Conservation (phyloP, 1,140 invertebrate genomes). For the Leptestheria dahalacensis region DNA sequence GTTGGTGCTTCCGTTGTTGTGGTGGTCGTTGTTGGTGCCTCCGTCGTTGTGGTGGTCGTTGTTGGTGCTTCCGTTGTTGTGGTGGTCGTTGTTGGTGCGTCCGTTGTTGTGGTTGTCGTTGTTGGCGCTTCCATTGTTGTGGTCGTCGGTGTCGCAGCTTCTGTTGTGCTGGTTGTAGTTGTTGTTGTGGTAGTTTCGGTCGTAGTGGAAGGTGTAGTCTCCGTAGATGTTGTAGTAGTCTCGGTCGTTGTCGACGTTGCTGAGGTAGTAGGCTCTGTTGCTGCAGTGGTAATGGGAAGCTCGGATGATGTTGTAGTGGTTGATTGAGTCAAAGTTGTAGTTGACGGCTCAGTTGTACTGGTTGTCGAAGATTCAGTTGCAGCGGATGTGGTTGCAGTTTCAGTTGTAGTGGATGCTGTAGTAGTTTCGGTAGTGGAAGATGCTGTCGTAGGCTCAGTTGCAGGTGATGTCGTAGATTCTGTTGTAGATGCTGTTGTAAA, state of each 20-base stretch:
- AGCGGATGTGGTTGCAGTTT: background rate
- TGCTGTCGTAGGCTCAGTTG: background rate
- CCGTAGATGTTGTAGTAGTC: background rate
- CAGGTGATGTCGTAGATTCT: background rate
- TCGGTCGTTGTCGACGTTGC: background rate
- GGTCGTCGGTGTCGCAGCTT: background rate
- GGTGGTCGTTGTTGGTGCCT: background rate
- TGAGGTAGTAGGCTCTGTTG: background rate
- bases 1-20: background rate
- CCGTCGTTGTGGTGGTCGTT: background rate
- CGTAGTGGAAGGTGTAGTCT: background rate
- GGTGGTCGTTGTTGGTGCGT: background rate
- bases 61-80: background rate
- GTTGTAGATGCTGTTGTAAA: background rate
- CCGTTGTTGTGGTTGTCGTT: background rate
- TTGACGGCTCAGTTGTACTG: background rate
- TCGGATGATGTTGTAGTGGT: background rate
- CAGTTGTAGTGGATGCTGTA: background rate
- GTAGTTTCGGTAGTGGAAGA: background rate
- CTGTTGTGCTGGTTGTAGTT: background rate
- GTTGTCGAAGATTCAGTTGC: background rate
- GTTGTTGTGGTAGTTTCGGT: background rate
- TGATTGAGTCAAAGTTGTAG: background rate
- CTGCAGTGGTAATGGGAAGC: too few relatives aligned
- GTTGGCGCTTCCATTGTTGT: background rate